Conservation (phyloP, 2,888 invertebrate species). For the Cheilosia urbana region DNA sequence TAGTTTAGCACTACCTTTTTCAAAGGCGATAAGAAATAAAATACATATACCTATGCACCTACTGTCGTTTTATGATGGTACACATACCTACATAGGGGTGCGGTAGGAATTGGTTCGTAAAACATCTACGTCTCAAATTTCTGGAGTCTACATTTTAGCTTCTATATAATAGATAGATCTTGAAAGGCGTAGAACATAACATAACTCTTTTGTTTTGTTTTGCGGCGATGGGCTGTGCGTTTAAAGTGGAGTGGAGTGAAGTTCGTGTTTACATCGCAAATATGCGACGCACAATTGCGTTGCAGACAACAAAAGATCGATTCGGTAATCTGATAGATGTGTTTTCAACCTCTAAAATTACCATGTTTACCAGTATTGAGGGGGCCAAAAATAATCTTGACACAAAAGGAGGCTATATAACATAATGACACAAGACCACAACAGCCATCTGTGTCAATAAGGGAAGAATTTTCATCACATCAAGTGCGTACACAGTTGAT, state of each 20-base stretch:
- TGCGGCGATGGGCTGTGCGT: too few species aligned
- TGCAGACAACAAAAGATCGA: neutral
- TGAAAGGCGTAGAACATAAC: neutral
- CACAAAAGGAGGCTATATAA: neutral
- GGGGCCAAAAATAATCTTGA: neutral
- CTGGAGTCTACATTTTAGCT: neutral
- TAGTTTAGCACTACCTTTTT: constrained; percentile 54
- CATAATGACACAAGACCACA: neutral
- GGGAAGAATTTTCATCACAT: too few species aligned
- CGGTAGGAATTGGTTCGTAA: neutral
- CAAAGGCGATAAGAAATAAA: constrained; percentile 31
- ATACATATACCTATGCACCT: constrained; percentile 10
- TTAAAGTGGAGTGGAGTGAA: too few species aligned
- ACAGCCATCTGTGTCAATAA: neutral
- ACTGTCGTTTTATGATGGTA: neutral
- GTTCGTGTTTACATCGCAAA: neutral
- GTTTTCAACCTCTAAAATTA: neutral
- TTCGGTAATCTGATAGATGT: neutral
- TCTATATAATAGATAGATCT: neutral
- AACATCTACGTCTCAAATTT: neutral
- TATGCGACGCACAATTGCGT: neutral
- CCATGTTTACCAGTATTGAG: neutral
- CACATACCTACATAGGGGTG: neutral
- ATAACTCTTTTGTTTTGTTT: too few species aligned
- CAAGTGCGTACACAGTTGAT: too few species aligned